phyloP scores from a whole-genome alignment of 2,888 invertebrate genomes.

The Pycnomerus fuliginosus region DNA sequence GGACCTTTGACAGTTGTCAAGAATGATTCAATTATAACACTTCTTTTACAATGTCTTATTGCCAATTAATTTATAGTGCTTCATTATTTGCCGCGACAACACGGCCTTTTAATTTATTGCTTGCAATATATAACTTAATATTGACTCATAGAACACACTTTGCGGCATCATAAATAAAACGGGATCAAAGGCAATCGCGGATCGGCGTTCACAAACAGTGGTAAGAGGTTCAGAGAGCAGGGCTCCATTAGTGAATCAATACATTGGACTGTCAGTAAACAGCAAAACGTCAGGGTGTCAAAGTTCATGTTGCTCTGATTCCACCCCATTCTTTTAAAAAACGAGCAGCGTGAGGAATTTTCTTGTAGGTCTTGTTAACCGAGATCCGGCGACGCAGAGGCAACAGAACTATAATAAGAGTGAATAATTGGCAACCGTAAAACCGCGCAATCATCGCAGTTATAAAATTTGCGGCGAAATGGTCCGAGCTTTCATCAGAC shows the following conservation, averaged over 20 bases:
- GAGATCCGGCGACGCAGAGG: too few species aligned
- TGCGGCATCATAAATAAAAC: conserved; percentile 41
- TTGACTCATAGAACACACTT: conserved; percentile 37
- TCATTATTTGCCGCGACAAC: conserved; percentile 23
- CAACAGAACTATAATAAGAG: conserved; percentile 1
- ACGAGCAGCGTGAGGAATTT: too few species aligned
- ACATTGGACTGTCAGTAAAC: conserved; percentile 25
- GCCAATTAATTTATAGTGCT: too few species aligned
- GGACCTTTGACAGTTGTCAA: too few species aligned
- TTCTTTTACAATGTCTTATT: too few species aligned
- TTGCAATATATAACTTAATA: conserved; percentile 37
- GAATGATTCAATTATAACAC: too few species aligned
- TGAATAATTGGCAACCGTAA: conserved; percentile 25
- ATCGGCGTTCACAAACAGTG: conserved; percentile 34
- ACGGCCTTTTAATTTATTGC: conserved; percentile 37
- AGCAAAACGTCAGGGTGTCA: conserved; percentile 21
- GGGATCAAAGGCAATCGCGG: conserved; percentile 39
- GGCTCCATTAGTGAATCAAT: conserved; percentile 42
- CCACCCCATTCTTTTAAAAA: too few species aligned
- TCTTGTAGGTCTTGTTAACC: too few species aligned
- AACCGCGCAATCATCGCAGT: conserved; percentile 16
- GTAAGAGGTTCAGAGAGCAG: conserved; percentile 38
- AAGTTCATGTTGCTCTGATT: conserved; percentile 7
- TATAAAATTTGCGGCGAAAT: conserved; percentile 11
- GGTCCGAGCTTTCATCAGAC: conserved; percentile 18